These are phyloP conservation scores for Buathra laborator DNA, from an alignment of 2,888 invertebrate genomes.

Conservation along the genomic window DNA sequence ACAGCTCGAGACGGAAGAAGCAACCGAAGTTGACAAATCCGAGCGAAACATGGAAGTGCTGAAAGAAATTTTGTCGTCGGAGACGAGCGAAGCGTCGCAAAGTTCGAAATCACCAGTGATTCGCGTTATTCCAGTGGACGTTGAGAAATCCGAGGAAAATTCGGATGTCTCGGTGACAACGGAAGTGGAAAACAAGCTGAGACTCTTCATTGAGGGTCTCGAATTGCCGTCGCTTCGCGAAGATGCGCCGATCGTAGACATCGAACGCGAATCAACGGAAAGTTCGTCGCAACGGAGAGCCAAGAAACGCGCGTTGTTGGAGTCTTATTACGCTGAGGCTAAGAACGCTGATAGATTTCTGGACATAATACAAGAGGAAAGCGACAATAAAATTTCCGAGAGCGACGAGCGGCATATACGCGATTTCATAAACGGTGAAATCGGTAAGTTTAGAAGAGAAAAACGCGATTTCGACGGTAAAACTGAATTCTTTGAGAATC, in stretches of 20 bases:
- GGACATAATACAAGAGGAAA: conserved; percentile 93
- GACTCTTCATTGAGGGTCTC: conserved; percentile 80
- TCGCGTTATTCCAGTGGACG: conserved; percentile 54
- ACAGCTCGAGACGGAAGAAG: conserved; percentile 40
- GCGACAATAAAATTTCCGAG: conserved; percentile 89
- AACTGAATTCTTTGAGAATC: conserved; percentile 22
- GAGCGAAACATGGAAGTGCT: conserved; percentile 34
- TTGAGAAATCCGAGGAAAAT: conserved; percentile 47
- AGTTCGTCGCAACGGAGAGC: conserved; percentile 83
- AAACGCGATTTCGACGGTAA: conserved; percentile 80
- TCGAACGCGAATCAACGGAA: conserved; percentile 49
- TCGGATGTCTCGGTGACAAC: conserved; percentile 74
- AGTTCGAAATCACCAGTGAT: conserved; percentile 29
- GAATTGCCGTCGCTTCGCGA: conserved; percentile 75
- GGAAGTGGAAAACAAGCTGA: conserved; percentile 80
- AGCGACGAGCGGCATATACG: conserved; percentile 84
- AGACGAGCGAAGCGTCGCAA: conserved; percentile 84
- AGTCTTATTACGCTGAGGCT: conserved; percentile 87
- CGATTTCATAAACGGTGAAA: conserved; percentile 87
- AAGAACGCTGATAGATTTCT: conserved; percentile 89
- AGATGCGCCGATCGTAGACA: conserved; percentile 64
- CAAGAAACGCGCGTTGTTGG: conserved; percentile 87
- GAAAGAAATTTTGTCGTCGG: conserved; percentile 71
- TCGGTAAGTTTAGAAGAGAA: conserved; percentile 83
- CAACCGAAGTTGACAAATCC: conserved; percentile 76